These are phyloP conservation scores for Platycheirus albimanus DNA, from an alignment of 2,888 invertebrate species.

Conservation along the genomic window DNA sequence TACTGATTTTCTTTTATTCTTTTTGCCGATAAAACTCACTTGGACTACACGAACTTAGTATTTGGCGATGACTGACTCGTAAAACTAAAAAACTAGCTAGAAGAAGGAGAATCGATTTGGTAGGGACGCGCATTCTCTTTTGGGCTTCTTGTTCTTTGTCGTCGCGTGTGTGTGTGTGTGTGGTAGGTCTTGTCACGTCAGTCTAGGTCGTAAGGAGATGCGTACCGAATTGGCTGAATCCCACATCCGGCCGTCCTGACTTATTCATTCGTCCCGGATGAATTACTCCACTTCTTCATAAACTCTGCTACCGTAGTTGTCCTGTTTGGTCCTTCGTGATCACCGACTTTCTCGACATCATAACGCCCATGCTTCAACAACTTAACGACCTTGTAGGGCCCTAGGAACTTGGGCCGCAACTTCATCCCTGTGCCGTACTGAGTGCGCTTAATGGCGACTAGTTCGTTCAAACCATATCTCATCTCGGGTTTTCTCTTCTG, in stretches of 20 bases:
- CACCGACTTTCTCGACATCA: constrained; percentile 23
- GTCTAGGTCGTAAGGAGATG: too few relatives aligned
- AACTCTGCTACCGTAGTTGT: constrained; percentile 19
- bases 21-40: too few relatives aligned
- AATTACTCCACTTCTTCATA: constrained; percentile 4
- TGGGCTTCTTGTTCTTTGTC: too few relatives aligned
- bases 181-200: too few relatives aligned
- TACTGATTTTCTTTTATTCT: too few relatives aligned
- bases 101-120: too few relatives aligned
- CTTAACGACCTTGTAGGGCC: constrained; percentile 16
- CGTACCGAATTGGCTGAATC: neutral
- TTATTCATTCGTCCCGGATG: constrained; percentile 15
- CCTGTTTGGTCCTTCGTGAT: constrained; percentile 6
- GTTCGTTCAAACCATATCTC: constrained; percentile 16
- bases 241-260: constrained; percentile 23
- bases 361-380: constrained; percentile 11
- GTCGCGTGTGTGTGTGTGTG: too few relatives aligned
- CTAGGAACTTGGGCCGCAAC: constrained; percentile 25
- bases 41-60: too few relatives aligned
- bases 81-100: too few relatives aligned
- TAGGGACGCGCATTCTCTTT: too few relatives aligned
- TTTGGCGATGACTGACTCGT: too few relatives aligned
- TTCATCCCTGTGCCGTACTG: constrained; percentile 29
- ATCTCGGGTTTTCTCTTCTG: neutral
- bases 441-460: constrained; percentile 32